These are phyloP conservation scores for Numenius arquata DNA, from an alignment of 2,113 vertebrate genomes.

Conservation along the genomic window DNA sequence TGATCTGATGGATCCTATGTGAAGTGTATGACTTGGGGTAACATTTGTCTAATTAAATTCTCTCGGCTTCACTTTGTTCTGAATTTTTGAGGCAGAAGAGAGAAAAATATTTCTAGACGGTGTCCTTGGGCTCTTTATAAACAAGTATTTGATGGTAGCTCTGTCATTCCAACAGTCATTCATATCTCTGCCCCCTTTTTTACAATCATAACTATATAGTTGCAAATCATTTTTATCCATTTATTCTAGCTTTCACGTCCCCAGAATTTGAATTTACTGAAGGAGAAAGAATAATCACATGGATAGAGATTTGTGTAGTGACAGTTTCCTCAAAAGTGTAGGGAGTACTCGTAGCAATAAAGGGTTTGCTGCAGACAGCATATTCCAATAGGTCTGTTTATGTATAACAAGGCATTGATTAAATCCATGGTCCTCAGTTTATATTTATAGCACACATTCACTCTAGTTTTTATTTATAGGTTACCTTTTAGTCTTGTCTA, in stretches of 20 bases:
- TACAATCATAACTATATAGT: not conserved
- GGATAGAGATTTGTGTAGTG: not conserved
- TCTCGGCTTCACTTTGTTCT: not conserved
- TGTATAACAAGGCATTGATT: not conserved
- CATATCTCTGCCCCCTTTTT: not conserved
- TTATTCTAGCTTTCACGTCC: not conserved
- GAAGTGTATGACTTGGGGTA: not conserved
- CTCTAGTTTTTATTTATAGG: constrained; percentile 47
- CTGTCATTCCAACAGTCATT: not conserved
- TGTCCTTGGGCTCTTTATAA: not conserved
- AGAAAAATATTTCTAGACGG: not conserved
- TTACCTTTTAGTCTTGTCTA: constrained; percentile 29
- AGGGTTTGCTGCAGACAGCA: not conserved
- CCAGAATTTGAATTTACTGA: constrained; percentile 8
- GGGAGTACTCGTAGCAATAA: not conserved
- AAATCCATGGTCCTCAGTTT: constrained; percentile 9
- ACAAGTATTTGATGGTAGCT: not conserved
- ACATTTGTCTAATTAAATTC: not conserved
- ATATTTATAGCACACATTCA: constrained; percentile 28
- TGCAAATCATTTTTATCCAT: not conserved
- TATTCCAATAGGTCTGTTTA: not conserved
- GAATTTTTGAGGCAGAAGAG: not conserved
- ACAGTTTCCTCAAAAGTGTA: not conserved
- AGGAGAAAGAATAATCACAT: constrained; percentile 13
- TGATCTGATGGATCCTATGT: not conserved